Base-by-base conservation (phyloP, 2,113 vertebrate species). In the Trogon surrucura region DNA sequence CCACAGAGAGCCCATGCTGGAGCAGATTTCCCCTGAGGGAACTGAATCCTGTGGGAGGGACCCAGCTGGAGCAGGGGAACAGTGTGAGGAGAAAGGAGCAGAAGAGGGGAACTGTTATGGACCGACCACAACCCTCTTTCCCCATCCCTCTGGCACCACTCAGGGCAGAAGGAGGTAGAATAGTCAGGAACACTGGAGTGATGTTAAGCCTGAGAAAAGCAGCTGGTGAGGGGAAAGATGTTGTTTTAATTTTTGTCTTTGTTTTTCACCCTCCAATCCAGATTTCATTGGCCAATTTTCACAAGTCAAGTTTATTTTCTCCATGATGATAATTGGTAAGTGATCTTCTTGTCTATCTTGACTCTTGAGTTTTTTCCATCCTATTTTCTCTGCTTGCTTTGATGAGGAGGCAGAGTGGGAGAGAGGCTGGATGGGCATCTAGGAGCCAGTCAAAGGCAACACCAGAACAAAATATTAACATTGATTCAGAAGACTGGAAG, bases 71-170 rank as follows among this genome's bases (percentile, higher is more conserved):
- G 23, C 32, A 70, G 16, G 9, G 9, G 34, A 56, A 45, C 23
- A 67, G 5, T 8, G 16, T 56, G 34, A 80, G 34, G 26, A 51
- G 26, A 34, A 69, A 56, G 16, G 9, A 67, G 13, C 29, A 45
- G 48, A 41, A 57, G 61, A 38, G 27, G 73, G 19, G 61, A 41
- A 11, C 38, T 41, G 38, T 41, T 41, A 41, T 41, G 38, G 38
- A 11, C 38, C 11, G 38, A 41, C 38, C 25, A 27, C 60, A 84
- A 34, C 30, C 5, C 22, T 8, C 6, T 45, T 56, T 41, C 25
- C 29, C 9, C 15, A 66, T 22, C 53, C 5, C 21, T 2, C 29
- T 26, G 4, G 38, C 1, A 1, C 8, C 11, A 1, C 30, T 62
- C 19, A n/a, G 44, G 62, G 10, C 5, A 34, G 13, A 56, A 57